These are phyloP conservation scores for Seriola aureovittata DNA, from an alignment of 2,113 vertebrate species.

Conservation along the genomic window DNA sequence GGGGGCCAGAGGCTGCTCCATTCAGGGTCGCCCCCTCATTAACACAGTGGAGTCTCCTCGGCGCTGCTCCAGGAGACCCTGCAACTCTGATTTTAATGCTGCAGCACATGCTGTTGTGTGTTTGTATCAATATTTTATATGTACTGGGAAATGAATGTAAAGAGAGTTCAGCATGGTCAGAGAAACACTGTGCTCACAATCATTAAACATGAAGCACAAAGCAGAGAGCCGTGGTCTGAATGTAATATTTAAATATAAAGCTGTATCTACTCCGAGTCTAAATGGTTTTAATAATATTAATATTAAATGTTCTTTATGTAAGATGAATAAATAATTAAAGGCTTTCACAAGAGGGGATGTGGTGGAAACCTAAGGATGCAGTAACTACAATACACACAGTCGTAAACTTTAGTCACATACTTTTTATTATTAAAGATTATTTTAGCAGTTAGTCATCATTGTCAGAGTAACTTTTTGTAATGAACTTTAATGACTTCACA, in stretches of 20 bases:
- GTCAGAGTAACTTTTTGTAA: background rate
- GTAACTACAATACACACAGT: background rate
- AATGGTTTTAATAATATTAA: slow-evolving; percentile 50
- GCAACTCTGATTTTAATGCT: slow-evolving; percentile 33
- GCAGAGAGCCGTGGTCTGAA: slow-evolving; percentile 12
- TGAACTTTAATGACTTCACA: no score
- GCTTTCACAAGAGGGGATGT: background rate
- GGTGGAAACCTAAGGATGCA: slow-evolving; percentile 20
- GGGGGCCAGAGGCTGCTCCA: background rate
- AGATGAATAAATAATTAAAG: slow-evolving; percentile 34
- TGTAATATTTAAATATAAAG: slow-evolving; percentile 31
- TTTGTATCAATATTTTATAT: slow-evolving; percentile 63
- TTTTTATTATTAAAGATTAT: slow-evolving; percentile 1
- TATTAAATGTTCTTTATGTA: slow-evolving; percentile 41
- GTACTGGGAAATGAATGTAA: slow-evolving; percentile 8
- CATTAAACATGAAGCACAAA: slow-evolving; percentile 23
- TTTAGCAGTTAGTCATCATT: background rate
- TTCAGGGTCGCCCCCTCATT: slow-evolving; percentile 21
- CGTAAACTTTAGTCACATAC: background rate
- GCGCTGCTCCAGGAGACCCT: slow-evolving; percentile 1
- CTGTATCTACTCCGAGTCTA: background rate
- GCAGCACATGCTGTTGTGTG: slow-evolving; percentile 35
- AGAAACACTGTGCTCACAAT: slow-evolving; percentile 20
- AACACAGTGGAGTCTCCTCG: background rate
- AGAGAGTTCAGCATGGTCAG: slow-evolving; percentile 7